phyloP scores from a whole-genome alignment of 1,140 invertebrate genomes.

The Neodiprion virginianus region DNA sequence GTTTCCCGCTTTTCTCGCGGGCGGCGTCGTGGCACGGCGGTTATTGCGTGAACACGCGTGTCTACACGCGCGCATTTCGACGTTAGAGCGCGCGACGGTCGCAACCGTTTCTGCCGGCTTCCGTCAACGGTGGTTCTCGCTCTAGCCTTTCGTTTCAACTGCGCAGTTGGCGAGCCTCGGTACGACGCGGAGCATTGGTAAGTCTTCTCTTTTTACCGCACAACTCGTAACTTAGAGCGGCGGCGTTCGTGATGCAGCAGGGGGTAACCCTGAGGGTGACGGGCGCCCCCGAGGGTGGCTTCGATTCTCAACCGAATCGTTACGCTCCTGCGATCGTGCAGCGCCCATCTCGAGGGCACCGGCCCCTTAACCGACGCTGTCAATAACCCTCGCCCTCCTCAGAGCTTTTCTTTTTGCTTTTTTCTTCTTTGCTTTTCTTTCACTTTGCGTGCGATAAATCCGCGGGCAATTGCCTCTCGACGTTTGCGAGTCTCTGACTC shows the following conservation, averaged over 20 bases:
- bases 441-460: too few species aligned
- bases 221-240: not conserved
- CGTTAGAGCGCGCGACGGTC: not conserved
- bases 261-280: not conserved
- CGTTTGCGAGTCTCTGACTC: not conserved
- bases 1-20: too few species aligned
- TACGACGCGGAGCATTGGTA: not conserved
- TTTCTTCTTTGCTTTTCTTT: not conserved
- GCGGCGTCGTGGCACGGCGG: too few species aligned
- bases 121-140: not conserved
- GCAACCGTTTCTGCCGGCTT: not conserved
- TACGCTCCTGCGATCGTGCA: not conserved
- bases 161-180: not conserved
- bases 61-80: not conserved
- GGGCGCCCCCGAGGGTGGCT: not conserved
- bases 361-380: not conserved
- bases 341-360: not conserved
- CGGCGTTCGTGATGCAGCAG: not conserved
- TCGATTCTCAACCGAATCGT: not conserved
- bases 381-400: not conserved
- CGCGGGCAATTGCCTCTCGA: not conserved
- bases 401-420: too few species aligned
- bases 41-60: too few species aligned
- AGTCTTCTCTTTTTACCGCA: not conserved
- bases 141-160: slow-evolving; percentile 4